Evolutionary conservation across 2,888 invertebrate species (phyloP).

Genomic region (Nephrotoma guestfalica): DNA sequence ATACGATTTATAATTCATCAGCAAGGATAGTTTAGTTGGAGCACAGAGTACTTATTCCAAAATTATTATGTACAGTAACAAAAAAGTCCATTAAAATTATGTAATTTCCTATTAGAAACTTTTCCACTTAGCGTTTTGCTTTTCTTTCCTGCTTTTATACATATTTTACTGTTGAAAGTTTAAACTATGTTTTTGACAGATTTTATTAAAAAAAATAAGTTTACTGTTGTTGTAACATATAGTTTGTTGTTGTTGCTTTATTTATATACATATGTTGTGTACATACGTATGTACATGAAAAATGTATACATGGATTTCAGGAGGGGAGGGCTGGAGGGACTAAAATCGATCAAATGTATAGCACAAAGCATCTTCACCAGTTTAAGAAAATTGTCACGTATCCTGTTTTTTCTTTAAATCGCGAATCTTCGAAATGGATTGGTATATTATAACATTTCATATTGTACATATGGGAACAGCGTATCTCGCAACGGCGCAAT

Average conservation of each 20-base stretch:
- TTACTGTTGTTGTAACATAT: not conserved
- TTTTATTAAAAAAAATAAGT: not conserved
- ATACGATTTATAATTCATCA: not conserved
- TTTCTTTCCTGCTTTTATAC: not conserved
- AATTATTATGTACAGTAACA: not conserved
- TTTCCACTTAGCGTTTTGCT: not conserved
- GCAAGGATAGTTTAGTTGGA: not conserved
- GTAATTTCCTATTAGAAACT: not conserved
- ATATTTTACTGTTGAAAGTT: not conserved
- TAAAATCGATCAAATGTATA: not conserved
- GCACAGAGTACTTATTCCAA: not conserved
- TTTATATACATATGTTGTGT: not conserved
- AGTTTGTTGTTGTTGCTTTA: not conserved
- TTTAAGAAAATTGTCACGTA: not conserved
- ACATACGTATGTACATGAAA: not conserved
- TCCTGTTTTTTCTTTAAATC: not conserved
- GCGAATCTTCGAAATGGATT: not conserved
- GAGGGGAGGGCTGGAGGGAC: no score
- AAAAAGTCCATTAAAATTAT: not conserved
- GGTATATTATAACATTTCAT: not conserved
- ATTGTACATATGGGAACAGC: not conserved
- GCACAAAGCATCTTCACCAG: not conserved
- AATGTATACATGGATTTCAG: not conserved
- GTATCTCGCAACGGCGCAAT: not conserved
- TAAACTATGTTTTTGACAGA: not conserved